These are phyloP conservation scores for Leptinotarsa lineolata DNA, from an alignment of 1,140 invertebrate genomes.

Conservation along the genomic window DNA sequence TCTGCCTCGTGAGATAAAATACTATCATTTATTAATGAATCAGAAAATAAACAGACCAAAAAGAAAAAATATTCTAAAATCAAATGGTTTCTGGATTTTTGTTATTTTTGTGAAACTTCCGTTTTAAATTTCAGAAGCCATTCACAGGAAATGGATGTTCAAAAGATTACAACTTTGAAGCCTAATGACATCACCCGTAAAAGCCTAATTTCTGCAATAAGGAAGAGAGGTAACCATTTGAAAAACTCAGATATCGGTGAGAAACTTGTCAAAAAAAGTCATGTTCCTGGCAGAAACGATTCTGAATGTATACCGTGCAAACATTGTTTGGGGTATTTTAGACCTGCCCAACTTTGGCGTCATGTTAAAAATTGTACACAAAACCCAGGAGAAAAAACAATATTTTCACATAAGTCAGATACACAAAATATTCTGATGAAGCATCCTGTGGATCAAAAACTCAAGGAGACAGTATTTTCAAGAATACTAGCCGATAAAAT, in stretches of 20 bases:
- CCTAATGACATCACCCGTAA: conserved; percentile 23
- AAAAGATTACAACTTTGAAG: conserved; percentile 20
- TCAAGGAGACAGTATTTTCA: conserved; percentile 31
- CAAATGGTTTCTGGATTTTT: not conserved
- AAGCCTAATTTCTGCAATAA: conserved; percentile 25
- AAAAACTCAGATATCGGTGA: conserved; percentile 16
- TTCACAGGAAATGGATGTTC: conserved; percentile 22
- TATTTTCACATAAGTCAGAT: not conserved
- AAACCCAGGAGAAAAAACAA: not conserved
- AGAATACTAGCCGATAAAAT: conserved; percentile 32
- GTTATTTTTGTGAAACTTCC: not conserved
- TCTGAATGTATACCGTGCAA: not conserved
- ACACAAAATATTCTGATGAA: conserved; percentile 4
- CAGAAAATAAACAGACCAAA: no score
- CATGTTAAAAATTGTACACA: conserved; percentile 11
- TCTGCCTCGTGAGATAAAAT: no score
- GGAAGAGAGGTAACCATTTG: conserved; percentile 30
- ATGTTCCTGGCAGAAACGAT: not conserved
- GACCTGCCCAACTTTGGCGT: conserved; percentile 1
- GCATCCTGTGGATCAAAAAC: conserved; percentile 21
- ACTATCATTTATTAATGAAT: not conserved
- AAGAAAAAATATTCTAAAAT: no score
- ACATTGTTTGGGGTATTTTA: conserved; percentile 16
- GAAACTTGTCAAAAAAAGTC: conserved; percentile 1
- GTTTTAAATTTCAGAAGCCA: conserved; percentile 29